Percentiles rank a stretch among this genome's conserved stretches.
Evolutionary conservation across 2,888 invertebrate genomes (phyloP).

Genomic region (Ditylenchus weischeri): DNA sequence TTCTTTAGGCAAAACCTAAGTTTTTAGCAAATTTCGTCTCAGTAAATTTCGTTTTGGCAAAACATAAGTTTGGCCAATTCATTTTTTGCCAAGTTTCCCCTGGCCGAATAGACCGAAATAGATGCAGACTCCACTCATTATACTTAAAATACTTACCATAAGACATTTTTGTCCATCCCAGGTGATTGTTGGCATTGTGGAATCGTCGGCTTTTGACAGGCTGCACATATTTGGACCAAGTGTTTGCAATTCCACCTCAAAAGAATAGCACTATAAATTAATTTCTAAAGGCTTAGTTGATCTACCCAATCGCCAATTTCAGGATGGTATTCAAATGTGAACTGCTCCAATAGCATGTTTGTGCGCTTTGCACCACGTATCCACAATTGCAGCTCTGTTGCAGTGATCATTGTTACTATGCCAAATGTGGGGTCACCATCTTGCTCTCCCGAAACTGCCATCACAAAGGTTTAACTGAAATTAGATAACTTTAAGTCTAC

Average conservation of each 20-base stretch:
- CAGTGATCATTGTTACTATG: background rate
- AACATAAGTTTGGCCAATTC: too few relatives aligned
- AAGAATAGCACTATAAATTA: background rate
- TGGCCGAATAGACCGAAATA: too few relatives aligned
- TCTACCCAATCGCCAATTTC: slow-evolving; percentile 2
- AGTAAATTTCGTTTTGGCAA: too few relatives aligned
- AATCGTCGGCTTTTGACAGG: background rate
- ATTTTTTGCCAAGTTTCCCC: too few relatives aligned
- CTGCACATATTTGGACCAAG: background rate
- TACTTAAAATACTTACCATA: background rate
- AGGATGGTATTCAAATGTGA: background rate
- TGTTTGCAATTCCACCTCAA: too few relatives aligned
- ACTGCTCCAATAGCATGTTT: background rate
- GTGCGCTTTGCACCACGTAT: background rate
- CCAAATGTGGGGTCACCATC: background rate
- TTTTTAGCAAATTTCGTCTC: too few relatives aligned
- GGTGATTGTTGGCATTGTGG: background rate
- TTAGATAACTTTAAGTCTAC: too few relatives aligned
- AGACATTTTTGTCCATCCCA: background rate
- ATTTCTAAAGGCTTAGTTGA: background rate
- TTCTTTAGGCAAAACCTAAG: too few relatives aligned
- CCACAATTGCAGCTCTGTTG: slow-evolving; percentile 4
- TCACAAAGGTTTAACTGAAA: too few relatives aligned
- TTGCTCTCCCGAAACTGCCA: too few relatives aligned
- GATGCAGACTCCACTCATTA: too few relatives aligned